A percentile compares a stretch with the other conserved stretches of the same genome.
Conservation (phyloP, 2,113 vertebrate species). For the Aleadryas rufinucha region DNA sequence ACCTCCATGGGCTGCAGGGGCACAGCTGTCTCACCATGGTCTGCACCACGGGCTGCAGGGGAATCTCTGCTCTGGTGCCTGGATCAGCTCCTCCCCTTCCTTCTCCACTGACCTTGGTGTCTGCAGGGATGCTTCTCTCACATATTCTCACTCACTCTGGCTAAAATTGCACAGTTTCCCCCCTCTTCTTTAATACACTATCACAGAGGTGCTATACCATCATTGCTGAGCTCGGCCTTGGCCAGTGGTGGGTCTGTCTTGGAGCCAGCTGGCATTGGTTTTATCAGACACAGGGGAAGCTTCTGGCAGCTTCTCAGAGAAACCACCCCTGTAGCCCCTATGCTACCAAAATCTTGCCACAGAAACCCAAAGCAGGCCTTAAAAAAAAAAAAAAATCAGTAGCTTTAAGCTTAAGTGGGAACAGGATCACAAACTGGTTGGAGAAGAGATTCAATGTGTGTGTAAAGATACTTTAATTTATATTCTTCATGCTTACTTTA, state of each 20-base stretch:
- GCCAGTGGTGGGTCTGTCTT: neutral
- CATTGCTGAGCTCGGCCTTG: rapidly evolving
- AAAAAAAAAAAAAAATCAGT: neutral
- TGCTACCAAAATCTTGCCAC: neutral
- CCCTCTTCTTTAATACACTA: neutral
- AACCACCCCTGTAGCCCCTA: neutral
- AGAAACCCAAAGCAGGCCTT: neutral
- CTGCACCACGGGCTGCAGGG: neutral
- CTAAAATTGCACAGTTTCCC: neutral
- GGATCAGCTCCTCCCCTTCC: neutral
- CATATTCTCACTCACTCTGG: neutral
- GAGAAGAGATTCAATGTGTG: neutral
- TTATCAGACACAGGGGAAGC: neutral
- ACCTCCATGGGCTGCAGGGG: neutral
- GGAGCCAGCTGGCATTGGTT: neutral
- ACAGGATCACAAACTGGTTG: neutral
- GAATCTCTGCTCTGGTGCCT: neutral
- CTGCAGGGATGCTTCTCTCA: neutral
- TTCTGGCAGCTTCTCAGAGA: neutral
- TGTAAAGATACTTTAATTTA: neutral
- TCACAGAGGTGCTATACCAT: neutral
- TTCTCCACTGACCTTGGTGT: neutral
- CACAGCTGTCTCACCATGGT: neutral
- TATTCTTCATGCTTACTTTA: neutral
- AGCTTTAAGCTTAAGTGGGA: neutral